These are phyloP conservation scores for Podarcis cretensis DNA, from an alignment of 2,113 vertebrate species.

Conservation along the genomic window DNA sequence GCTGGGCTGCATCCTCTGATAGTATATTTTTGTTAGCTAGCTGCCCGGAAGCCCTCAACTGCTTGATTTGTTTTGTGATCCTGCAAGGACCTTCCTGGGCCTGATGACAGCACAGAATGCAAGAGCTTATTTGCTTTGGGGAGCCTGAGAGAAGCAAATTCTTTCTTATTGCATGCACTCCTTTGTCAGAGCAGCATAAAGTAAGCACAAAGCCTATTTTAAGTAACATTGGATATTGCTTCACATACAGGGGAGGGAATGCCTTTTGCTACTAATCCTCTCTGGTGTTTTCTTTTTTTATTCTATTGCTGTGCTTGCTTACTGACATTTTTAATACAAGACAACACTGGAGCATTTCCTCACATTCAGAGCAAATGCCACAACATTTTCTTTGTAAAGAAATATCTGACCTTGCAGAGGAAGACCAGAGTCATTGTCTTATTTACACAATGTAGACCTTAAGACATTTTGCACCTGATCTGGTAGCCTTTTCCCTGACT, in stretches of 20 bases:
- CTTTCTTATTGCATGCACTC: constrained; percentile 51
- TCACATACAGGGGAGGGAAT: constrained; percentile 79
- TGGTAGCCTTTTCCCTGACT: neutral
- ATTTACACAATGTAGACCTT: neutral
- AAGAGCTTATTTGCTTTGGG: constrained; percentile 80
- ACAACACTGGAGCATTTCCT: constrained; percentile 76
- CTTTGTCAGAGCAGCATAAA: constrained; percentile 45
- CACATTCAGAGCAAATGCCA: constrained; percentile 78
- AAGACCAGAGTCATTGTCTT: neutral
- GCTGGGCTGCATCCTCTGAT: constrained; percentile 79
- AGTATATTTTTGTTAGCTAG: constrained; percentile 88
- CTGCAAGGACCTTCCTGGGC: constrained; percentile 79
- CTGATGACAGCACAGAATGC: constrained; percentile 80
- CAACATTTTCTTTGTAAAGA: constrained; percentile 64
- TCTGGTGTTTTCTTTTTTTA: constrained; percentile 21
- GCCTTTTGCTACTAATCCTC: constrained; percentile 73
- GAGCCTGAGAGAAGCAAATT: constrained; percentile 60
- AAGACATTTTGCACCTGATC: neutral
- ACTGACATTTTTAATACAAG: constrained; percentile 73
- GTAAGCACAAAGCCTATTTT: constrained; percentile 73
- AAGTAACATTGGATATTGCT: constrained; percentile 68
- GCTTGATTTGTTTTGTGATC: constrained; percentile 84
- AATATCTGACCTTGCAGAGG: neutral
- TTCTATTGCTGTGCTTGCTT: constrained; percentile 74
- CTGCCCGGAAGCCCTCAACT: constrained; percentile 84